Evolutionary conservation across 2,888 invertebrate species (phyloP), one percentile per base, ranked within the genome.

Genomic region (Nomada fabriciana): DNA sequence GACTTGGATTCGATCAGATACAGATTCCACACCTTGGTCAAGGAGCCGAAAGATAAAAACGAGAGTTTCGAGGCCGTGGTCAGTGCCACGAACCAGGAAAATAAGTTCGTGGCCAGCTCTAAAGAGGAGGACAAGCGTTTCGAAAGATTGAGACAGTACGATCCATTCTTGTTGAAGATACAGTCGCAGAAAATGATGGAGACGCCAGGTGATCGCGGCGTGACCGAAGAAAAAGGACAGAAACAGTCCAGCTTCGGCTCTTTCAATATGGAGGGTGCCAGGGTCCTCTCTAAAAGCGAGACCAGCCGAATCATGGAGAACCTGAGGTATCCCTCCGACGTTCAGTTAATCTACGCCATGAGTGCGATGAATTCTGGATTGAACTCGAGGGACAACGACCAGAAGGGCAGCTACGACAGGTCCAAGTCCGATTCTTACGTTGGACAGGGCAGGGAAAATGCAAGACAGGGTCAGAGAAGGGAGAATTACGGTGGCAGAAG

Each of bases 1-100:
- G 91, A 91, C 36, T 69, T 93, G 25, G 93, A 93, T 71, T 89
- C 91, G 4, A 90, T 93, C 50, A 89, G 91, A 43, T 94, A 93
- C 78, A 84, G 93, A 55, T 94, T 93, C 76, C 93, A 93, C 76
- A 93, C 92, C 0, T 80, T 93, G 23, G 87, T 90, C 15, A 93
- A 92, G 25, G 91, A 93, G 42, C 88, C 90, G 0, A 91, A 86
- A 11, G 20, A 25, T 7, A 74, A 71, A 23, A 87, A 83, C 11
- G 82, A 82, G 1, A 83, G 76, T 10, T 77, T 85, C 65, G 88
- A 84, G 36, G 83, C 83, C 0, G 61, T 86, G 0, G 70, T 88
- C 15, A 82, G 88, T 0, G 73, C 86, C 1, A 59, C 61, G 0
- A 74, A 74, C 23, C 80, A 29, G 13, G 59, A 72, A 0, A 78